Base-by-base conservation (phyloP, 1,140 invertebrate species). In the Cyclina sinensis region DNA sequence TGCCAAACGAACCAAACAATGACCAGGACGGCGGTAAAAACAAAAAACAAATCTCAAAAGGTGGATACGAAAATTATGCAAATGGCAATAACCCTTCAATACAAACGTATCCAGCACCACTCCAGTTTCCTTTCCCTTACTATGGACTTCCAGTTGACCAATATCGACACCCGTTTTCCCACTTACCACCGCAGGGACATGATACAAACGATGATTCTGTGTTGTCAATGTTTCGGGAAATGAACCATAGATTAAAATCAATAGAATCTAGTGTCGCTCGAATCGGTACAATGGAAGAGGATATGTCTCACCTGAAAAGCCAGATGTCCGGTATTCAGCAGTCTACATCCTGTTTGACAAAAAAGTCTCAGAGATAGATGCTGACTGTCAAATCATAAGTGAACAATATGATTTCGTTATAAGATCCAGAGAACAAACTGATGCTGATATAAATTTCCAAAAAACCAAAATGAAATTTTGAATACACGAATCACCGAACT, bases 191-290 rank as follows among this genome's bases (percentile, higher is more conserved):
- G n/a, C n/a, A n/a, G n/a, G n/a, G n/a, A n/a, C n/a, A n/a, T n/a
- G n/a, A n/a, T n/a, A n/a, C n/a, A n/a, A n/a, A n/a, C n/a, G n/a
- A n/a, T n/a, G n/a, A n/a, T n/a, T n/a, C n/a, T n/a, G n/a, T n/a
- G n/a, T n/a, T n/a, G n/a, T n/a, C n/a, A n/a, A n/a, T n/a, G n/a
- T n/a, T n/a, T n/a, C n/a, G n/a, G n/a, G 65, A 70, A n/a, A 70
- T 70, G 73, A 76, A 76, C 43, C 11, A 18, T 4, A 76, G 73
- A 76, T 16, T 76, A 76, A 76, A 76, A 76, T 5, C 73, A 30
- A 76, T 76, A 18, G 73, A 51, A 76, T 2, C 9, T 27, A 70
- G 37, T 16, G 65, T 70, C 16, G 14, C 32, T 37, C 35, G 37
- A 70, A 37, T 70, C 4, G 65, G 65, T 37, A 30, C 65, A 18